These are phyloP conservation scores for Xyrichtys novacula DNA, from an alignment of 2,797 vertebrate genomes.

Conservation along the genomic window DNA sequence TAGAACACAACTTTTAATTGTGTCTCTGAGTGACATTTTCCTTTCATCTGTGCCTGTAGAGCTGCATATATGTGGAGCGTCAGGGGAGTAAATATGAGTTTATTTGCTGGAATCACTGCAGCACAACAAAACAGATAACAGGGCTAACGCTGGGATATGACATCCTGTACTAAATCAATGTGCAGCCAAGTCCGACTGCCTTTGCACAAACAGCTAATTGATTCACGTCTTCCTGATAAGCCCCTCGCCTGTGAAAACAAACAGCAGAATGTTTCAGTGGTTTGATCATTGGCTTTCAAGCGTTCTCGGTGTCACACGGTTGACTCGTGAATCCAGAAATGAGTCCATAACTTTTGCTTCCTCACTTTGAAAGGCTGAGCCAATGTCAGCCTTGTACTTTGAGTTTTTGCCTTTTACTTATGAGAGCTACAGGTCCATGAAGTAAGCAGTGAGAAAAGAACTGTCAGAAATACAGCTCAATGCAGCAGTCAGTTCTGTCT, in stretches of 20 bases:
- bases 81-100: conserved; percentile 32
- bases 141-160: conserved; percentile 32
- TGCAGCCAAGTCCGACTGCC: conserved; percentile 35
- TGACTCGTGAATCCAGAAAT: conserved; percentile 22
- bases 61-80: background rate
- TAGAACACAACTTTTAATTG: background rate
- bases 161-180: conserved; percentile 51
- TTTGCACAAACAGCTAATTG: conserved; percentile 44
- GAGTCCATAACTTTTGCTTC: background rate
- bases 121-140: conserved; percentile 31
- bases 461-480: background rate
- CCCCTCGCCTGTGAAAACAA: conserved; percentile 21
- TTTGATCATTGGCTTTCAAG: conserved; percentile 29
- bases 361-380: background rate
- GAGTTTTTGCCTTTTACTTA: background rate
- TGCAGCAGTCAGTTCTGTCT: background rate
- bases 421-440: background rate
- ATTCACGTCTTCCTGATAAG: conserved; percentile 33
- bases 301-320: background rate
- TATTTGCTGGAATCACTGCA: conserved; percentile 41
- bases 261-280: conserved; percentile 12
- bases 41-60: conserved; percentile 4
- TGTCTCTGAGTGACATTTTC: background rate
- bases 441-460: background rate
- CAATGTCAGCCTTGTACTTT: background rate